Evolutionary conservation across 2,888 invertebrate genomes (phyloP).

Genomic region (Pseudanteris insignis): DNA sequence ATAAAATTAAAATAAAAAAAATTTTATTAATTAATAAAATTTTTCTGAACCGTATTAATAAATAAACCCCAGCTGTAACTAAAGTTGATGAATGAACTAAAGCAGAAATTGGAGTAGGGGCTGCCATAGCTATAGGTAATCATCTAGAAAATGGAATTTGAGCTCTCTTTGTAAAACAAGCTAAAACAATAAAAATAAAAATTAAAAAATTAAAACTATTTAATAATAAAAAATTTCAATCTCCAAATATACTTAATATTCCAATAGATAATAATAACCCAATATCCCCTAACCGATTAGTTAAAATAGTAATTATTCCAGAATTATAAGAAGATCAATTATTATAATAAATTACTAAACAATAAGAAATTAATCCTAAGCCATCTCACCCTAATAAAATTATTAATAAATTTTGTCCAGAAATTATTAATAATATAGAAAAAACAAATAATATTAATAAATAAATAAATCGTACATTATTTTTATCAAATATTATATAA

Average conservation of each 20-base stretch:
- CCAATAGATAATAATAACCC: slow-evolving; percentile 42
- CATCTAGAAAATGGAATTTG: slow-evolving; percentile 84
- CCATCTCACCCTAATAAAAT: slow-evolving; percentile 80
- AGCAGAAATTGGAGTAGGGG: slow-evolving; percentile 80
- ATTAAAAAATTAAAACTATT: slow-evolving; percentile 54
- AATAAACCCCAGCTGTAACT: slow-evolving; percentile 80
- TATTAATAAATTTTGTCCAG: slow-evolving; percentile 76
- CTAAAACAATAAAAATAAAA: slow-evolving; percentile 63
- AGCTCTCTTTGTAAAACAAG: slow-evolving; percentile 80
- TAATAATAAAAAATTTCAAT: slow-evolving; percentile 65
- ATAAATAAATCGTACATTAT: slow-evolving; percentile 72
- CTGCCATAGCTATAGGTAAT: slow-evolving; percentile 79
- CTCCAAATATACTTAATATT: slow-evolving; percentile 22
- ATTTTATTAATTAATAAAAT: neutral
- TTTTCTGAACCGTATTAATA: slow-evolving; percentile 71
- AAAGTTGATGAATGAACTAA: slow-evolving; percentile 82
- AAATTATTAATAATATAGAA: slow-evolving; percentile 76
- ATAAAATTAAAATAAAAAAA: slow-evolving; percentile 16
- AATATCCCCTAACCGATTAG: slow-evolving; percentile 70
- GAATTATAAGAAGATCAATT: slow-evolving; percentile 76
- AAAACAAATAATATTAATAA: slow-evolving; percentile 74
- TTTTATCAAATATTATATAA: slow-evolving; percentile 69
- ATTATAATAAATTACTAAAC: slow-evolving; percentile 78
- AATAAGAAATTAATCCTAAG: slow-evolving; percentile 77
- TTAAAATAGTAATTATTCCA: slow-evolving; percentile 77